Evolutionary conservation across 2,888 invertebrate genomes (phyloP).

Genomic region (Agrochola circellaris): DNA sequence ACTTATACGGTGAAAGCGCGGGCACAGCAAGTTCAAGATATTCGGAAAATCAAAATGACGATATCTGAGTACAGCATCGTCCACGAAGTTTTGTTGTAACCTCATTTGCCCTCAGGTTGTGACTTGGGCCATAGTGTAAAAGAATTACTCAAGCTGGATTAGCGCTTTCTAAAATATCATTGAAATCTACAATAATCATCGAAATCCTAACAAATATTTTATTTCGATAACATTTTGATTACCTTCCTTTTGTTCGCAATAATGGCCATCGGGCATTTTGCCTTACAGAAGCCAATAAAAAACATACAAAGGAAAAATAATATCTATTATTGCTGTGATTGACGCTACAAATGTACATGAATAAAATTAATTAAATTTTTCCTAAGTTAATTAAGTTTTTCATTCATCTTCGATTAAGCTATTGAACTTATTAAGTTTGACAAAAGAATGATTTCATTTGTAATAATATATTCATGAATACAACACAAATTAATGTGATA

Average conservation of each 20-base stretch:
- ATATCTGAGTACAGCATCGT: not conserved
- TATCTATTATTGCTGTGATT: conserved; percentile 31
- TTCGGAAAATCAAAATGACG: not conserved
- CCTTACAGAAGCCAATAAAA: conserved; percentile 47
- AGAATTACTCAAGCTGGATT: conserved; percentile 23
- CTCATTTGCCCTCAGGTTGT: conserved; percentile 6
- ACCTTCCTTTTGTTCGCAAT: conserved; percentile 27
- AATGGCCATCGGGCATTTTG: conserved; percentile 7
- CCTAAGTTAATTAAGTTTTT: conserved; percentile 49
- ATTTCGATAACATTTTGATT: conserved; percentile 44
- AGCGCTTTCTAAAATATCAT: conserved; percentile 45
- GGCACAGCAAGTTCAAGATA: not conserved
- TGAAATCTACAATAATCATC: conserved; percentile 26
- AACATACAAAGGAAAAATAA: conserved; percentile 33
- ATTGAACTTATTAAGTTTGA: conserved; percentile 53
- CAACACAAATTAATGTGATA: conserved; percentile 21
- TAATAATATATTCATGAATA: conserved; percentile 38
- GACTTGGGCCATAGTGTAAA: conserved; percentile 10
- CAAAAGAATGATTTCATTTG: conserved; percentile 51
- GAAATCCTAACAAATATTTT: conserved; percentile 36
- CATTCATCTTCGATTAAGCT: conserved; percentile 52
- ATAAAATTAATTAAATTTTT: conserved; percentile 59
- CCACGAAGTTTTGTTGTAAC: conserved; percentile 2
- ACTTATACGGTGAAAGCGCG: no score
- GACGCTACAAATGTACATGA: conserved; percentile 28